Percentiles rank a stretch among this genome's conserved stretches.
phyloP scores from a whole-genome alignment of 2,888 invertebrate species.

The Eristalis arbustorum region DNA sequence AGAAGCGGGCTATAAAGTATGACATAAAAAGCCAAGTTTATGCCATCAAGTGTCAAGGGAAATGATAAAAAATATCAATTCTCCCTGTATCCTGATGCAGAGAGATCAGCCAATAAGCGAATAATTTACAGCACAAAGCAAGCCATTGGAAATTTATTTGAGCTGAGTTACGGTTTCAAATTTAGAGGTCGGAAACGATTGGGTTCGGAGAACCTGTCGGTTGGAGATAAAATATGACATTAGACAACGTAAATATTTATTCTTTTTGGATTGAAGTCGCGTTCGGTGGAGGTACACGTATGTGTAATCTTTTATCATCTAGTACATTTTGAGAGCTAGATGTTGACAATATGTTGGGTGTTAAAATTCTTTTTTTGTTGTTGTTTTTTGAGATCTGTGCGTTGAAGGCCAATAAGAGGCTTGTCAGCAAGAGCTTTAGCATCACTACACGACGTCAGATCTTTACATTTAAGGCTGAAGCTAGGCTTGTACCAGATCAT shows the following conservation, averaged over 20 bases:
- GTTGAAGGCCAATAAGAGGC: too few species aligned
- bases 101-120: not conserved
- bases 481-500: too few species aligned
- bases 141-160: not conserved
- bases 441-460: too few species aligned
- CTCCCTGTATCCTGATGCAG: not conserved
- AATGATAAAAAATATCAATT: conserved; percentile 12
- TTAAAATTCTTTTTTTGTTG: too few species aligned
- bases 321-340: too few species aligned
- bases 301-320: too few species aligned
- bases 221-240: not conserved
- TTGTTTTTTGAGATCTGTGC: too few species aligned
- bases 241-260: not conserved
- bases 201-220: not conserved
- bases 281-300: not conserved
- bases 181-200: not conserved
- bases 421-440: too few species aligned
- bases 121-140: not conserved
- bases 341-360: too few species aligned
- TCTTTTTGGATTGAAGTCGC: not conserved
- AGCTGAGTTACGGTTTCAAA: not conserved
- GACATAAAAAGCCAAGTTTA: conserved; percentile 47
- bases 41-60: conserved; percentile 18
- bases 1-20: conserved; percentile 12
- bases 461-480: too few species aligned